Conservation (phyloP, 2,888 invertebrate genomes). For the Chironomus tentans region DNA sequence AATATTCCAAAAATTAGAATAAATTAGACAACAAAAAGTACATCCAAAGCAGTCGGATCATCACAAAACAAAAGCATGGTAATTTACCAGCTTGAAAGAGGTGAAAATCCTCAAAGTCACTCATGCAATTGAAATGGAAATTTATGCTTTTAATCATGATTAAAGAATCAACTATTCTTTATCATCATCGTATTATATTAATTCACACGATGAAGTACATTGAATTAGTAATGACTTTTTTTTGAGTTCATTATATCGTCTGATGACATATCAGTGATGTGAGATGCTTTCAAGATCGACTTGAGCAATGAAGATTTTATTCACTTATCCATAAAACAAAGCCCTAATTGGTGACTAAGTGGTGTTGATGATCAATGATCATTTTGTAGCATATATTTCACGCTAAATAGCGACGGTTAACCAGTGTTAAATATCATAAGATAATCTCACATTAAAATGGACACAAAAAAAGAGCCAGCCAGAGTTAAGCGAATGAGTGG, state of each 20-base stretch:
- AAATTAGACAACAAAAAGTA: too few species aligned
- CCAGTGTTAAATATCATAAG: background rate
- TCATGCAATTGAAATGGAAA: constrained; percentile 20
- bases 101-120: constrained; percentile 21
- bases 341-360: background rate
- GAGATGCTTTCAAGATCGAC: too few species aligned
- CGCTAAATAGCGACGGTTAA: background rate
- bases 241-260: background rate
- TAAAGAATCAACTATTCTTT: background rate
- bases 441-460: background rate
- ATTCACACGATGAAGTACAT: background rate
- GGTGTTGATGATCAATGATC: background rate
- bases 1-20: too few species aligned
- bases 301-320: background rate
- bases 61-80: too few species aligned
- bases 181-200: background rate
- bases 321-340: background rate
- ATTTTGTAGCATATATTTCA: background rate
- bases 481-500: background rate
- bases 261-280: background rate
- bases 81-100: background rate
- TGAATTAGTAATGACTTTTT: background rate
- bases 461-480: background rate
- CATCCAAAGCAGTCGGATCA: too few species aligned
- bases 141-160: constrained; percentile 18